Evolutionary conservation across 2,888 invertebrate genomes (phyloP).

Genomic region (Phengaris arion): DNA sequence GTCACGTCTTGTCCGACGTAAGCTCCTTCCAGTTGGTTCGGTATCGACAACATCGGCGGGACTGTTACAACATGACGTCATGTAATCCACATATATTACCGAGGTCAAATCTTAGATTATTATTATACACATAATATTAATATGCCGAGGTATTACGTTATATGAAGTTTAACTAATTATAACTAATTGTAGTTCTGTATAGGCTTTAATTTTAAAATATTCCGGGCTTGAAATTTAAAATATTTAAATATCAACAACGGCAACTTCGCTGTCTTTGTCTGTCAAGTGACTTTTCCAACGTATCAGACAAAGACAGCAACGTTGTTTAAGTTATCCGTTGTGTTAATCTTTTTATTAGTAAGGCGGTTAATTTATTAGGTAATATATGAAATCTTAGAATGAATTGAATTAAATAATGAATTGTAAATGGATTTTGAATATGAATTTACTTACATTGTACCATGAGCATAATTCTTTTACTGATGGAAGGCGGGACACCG

Average conservation of each 20-base stretch:
- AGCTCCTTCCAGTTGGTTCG: conserved; percentile 94
- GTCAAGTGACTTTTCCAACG: no score
- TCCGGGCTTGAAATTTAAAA: not conserved
- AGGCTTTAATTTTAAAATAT: not conserved
- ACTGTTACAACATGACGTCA: conserved; percentile 73
- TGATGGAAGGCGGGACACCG: conserved; percentile 94
- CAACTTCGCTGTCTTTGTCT: no score
- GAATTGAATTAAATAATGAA: no score
- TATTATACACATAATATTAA: not conserved
- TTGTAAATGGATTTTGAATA: no score
- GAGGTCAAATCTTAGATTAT: not conserved
- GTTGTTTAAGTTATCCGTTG: no score
- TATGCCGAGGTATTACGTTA: not conserved
- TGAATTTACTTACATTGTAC: conserved; percentile 88
- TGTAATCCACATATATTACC: conserved; percentile 10
- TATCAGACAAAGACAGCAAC: no score
- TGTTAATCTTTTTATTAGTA: no score
- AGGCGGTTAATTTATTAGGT: not conserved
- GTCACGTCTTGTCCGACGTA: conserved; percentile 93
- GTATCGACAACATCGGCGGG: conserved; percentile 96
- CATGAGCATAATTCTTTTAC: conserved; percentile 89
- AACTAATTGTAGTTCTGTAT: not conserved
- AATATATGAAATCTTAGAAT: no score
- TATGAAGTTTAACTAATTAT: not conserved
- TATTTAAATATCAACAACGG: not conserved